These are phyloP conservation scores for Scatophagus argus DNA, from an alignment of 2,113 vertebrate genomes.

Conservation along the genomic window DNA sequence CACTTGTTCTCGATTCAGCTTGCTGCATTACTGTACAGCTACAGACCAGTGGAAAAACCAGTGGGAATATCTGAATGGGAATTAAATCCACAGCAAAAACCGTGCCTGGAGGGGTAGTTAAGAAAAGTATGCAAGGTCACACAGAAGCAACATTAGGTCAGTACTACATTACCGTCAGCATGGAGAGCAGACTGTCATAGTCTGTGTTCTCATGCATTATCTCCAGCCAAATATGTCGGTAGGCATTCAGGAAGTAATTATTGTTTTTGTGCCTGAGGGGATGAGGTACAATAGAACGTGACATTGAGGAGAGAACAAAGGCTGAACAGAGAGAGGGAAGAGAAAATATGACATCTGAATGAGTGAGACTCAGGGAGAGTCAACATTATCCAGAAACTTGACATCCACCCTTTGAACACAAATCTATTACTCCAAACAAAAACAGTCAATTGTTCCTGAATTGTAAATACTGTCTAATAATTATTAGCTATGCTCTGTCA, in stretches of 20 bases:
- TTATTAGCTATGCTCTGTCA: conserved; percentile 53
- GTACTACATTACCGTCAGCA: conserved; percentile 97
- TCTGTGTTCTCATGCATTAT: conserved; percentile 96
- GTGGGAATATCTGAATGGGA: conserved; percentile 65
- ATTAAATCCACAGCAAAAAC: conserved; percentile 71
- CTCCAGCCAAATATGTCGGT: conserved; percentile 96
- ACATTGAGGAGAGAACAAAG: conserved; percentile 56
- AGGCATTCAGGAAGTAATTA: conserved; percentile 99
- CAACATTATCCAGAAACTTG: conserved; percentile 19
- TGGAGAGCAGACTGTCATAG: conserved; percentile 96
- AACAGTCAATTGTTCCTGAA: conserved; percentile 15
- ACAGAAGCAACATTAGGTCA: conserved; percentile 78
- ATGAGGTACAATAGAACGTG: conserved; percentile 85
- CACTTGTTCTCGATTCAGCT: neutral
- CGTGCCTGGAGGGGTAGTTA: conserved; percentile 74
- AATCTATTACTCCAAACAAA: conserved; percentile 32
- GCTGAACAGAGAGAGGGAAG: conserved; percentile 59
- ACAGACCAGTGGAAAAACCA: conserved; percentile 88
- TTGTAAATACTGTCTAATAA: conserved; percentile 47
- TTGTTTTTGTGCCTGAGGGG: conserved; percentile 98
- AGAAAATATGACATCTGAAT: conserved; percentile 43
- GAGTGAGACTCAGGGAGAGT: conserved; percentile 3
- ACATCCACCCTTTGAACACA: conserved; percentile 14
- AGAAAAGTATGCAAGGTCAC: conserved; percentile 32
- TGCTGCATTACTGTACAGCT: neutral